A percentile compares a stretch with the other conserved stretches of the same genome.
phyloP scores from a whole-genome alignment of 2,797 vertebrate species.

The Cyprinella venusta region DNA sequence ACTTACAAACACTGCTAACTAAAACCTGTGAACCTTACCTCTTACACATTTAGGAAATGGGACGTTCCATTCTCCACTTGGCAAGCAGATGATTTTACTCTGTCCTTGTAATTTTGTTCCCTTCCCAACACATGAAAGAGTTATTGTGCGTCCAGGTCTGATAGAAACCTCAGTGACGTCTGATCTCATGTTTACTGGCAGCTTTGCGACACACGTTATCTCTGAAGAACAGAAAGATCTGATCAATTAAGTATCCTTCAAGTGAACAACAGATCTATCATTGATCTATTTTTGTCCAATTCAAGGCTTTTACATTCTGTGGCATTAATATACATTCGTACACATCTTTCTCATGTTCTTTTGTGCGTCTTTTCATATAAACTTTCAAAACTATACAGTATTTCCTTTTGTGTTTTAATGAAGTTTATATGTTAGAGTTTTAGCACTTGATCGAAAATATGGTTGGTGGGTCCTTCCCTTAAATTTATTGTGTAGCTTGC shows the following conservation, averaged over 20 bases:
- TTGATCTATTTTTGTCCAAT: neutral
- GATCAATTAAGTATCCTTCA: neutral
- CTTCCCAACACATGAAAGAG: neutral
- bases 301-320: neutral
- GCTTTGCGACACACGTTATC: neutral
- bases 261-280: slow-evolving; percentile 12
- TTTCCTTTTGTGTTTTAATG: too few species aligned
- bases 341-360: too few species aligned
- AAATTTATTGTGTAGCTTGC: too few species aligned
- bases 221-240: neutral
- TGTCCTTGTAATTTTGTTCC: slow-evolving; percentile 35
- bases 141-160: neutral
- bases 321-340: too few species aligned
- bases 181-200: neutral
- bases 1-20: neutral
- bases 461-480: too few species aligned
- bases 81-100: neutral
- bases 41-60: neutral
- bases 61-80: neutral
- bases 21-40: neutral
- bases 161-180: neutral
- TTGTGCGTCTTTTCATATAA: too few species aligned
- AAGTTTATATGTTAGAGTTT: too few species aligned
- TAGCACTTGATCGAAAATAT: too few species aligned
- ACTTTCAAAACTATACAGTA: too few species aligned